A percentile compares a stretch with the other conserved stretches of the same genome.
Evolutionary conservation across 1,140 invertebrate species (phyloP).

Genomic region (Lordiphosa clarofinis): DNA sequence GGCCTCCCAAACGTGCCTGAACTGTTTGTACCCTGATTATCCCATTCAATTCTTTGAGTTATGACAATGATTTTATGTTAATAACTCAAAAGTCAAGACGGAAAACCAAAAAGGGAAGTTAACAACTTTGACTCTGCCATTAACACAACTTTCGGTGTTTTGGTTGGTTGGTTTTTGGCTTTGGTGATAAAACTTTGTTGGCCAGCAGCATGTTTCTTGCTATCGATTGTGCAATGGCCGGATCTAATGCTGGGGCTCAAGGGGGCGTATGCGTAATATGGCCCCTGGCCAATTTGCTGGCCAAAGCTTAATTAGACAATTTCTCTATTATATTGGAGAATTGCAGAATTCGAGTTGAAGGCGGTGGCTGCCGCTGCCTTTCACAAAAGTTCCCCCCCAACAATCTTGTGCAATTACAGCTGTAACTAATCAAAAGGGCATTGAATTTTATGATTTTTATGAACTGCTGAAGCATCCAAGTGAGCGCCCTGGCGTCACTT

Average conservation of each 20-base stretch:
- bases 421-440: constrained; percentile 73
- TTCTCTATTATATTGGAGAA: constrained; percentile 53
- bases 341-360: constrained; percentile 2
- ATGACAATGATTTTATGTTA: constrained; percentile 48
- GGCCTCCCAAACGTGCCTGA: constrained; percentile 42
- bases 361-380: constrained; percentile 32
- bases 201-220: constrained; percentile 20
- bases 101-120: constrained; percentile 10
- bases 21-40: constrained; percentile 30
- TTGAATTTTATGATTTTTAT: constrained; percentile 76
- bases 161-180: constrained; percentile 7
- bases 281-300: constrained; percentile 44
- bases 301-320: constrained; percentile 66
- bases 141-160: constrained; percentile 33
- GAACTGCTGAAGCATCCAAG: constrained; percentile 47
- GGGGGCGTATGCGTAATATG: constrained; percentile 65
- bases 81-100: constrained; percentile 26
- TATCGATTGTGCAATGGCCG: constrained; percentile 35
- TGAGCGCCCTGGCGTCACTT: constrained; percentile 42
- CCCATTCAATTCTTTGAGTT: constrained; percentile 48
- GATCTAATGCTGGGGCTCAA: constrained; percentile 11
- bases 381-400: constrained; percentile 43
- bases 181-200: constrained; percentile 16
- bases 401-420: constrained; percentile 54
- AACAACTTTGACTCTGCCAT: constrained; percentile 29